A percentile compares a stretch with the other conserved stretches of the same genome.
phyloP scores from a whole-genome alignment of 2,888 invertebrate species.

The Euzophera pinguis region DNA sequence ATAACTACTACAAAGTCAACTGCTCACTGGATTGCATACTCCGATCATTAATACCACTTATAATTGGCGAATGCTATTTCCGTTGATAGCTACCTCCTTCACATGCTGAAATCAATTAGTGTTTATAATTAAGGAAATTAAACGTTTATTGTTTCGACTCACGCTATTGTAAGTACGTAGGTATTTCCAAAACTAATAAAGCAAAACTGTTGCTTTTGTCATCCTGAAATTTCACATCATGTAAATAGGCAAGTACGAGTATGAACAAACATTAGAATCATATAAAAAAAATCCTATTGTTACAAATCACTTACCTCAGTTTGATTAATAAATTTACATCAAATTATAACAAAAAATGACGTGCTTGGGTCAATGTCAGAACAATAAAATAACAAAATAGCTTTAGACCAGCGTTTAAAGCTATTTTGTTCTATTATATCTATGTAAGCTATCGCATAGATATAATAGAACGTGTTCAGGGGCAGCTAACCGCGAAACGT shows the following conservation, averaged over 20 bases:
- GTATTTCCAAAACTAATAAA: constrained; percentile 6
- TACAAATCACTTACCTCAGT: neutral
- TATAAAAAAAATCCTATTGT: neutral
- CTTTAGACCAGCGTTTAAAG: constrained; percentile 36
- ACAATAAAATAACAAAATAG: constrained; percentile 59
- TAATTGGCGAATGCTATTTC: constrained; percentile 18
- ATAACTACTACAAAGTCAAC: neutral
- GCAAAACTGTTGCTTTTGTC: neutral
- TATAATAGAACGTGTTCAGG: constrained; percentile 34
- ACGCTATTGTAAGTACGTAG: constrained; percentile 2
- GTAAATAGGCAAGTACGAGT: neutral
- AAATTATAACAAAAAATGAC: neutral
- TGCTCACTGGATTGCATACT: constrained; percentile 1
- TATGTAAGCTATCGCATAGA: no score
- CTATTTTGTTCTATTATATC: no score
- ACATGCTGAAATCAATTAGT: constrained; percentile 11
- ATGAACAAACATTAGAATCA: neutral
- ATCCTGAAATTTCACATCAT: neutral
- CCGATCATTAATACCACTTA: constrained; percentile 19
- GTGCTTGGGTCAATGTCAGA: constrained; percentile 43
- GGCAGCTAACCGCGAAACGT: constrained; percentile 74
- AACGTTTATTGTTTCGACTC: constrained; percentile 9
- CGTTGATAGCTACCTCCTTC: constrained; percentile 9
- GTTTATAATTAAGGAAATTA: constrained; percentile 9
- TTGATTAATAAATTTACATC: neutral